Percentiles rank a stretch among this genome's conserved stretches.
Conservation (phyloP, 2,113 vertebrate genomes). For the Rattus rattus region DNA sequence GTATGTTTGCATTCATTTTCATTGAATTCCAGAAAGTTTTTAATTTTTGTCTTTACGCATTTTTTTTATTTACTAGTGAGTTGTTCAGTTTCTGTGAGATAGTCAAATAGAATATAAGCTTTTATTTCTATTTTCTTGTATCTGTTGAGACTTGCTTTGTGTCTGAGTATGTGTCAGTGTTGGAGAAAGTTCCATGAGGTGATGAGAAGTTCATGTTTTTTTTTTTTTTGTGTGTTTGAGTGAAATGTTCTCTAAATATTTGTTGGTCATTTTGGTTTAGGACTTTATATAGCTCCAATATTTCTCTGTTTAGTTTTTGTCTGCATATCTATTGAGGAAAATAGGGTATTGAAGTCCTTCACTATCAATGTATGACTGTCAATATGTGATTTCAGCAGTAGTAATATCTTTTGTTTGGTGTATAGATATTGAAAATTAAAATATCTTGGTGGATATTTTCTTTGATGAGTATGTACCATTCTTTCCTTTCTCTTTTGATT, state of each 20-base stretch:
- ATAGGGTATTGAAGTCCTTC: not conserved
- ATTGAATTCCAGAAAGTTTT: not conserved
- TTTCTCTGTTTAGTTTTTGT: not conserved
- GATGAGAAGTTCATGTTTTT: not conserved
- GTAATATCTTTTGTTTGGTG: not conserved
- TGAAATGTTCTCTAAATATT: not conserved
- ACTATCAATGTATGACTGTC: not conserved
- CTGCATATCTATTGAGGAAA: not conserved
- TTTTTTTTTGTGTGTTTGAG: not conserved
- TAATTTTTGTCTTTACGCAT: not conserved
- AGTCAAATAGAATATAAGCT: not conserved
- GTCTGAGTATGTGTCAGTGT: not conserved
- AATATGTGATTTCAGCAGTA: not conserved
- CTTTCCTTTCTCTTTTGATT: not conserved
- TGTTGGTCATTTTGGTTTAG: not conserved
- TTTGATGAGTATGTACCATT: not conserved
- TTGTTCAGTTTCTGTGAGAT: not conserved
- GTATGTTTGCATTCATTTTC: not conserved
- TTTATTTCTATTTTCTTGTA: not conserved
- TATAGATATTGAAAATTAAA: not conserved
- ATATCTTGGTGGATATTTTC: not conserved
- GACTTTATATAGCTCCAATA: not conserved
- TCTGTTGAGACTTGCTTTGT: not conserved
- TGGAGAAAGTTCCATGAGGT: not conserved
- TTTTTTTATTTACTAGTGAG: not conserved